Evolutionary conservation across 2,888 invertebrate genomes (phyloP), one percentile per base, ranked within the genome.

Genomic region (Aelia acuminata): DNA sequence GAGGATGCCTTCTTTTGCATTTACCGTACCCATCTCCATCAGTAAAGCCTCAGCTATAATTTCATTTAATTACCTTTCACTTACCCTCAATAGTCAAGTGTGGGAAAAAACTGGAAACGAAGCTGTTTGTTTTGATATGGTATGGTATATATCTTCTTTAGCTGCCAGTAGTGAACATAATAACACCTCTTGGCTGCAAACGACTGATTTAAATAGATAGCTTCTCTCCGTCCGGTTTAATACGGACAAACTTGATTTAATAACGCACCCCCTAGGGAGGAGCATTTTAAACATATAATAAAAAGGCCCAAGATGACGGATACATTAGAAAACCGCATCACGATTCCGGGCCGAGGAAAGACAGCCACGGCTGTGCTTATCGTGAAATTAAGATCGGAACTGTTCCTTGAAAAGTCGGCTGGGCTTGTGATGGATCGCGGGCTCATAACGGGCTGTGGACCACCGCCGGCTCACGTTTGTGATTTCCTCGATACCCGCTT

Each of bases 401-500:
- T 7, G 75, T 75, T 70, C 15, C 70, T 70, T 35, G 31, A 31
- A 31, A 26, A 31, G 63, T 31, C 63, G 70, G 70, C 39, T 4
- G 11, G 4, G 8, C 39, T 13, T 15, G 43, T 80, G 80, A 80
- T 80, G 80, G 80, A 80, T 80, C 39, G 80, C 80, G 22, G 80
- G 20, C 11, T 10, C 39, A 35, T 80, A 80, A 80, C 43, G 43
- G 43, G 13, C n/a, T 39, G 20, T 15, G 80, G 80, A 80, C 80
- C 80, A 80, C 80, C 80, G 43, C 80, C 80, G 80, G n/a, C 80
- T 80, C 80, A 80, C 80, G 80, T 80, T 80, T 80, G 80, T 47
- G 80, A 80, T 80, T 43, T 47, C 80, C 43, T 80, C 43, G 80
- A 80, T 80, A 43, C 80, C 39, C 43, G 43, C 22, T 39, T 39